phyloP scores from a whole-genome alignment of 2,888 invertebrate genomes.

The Morpho achilles region DNA sequence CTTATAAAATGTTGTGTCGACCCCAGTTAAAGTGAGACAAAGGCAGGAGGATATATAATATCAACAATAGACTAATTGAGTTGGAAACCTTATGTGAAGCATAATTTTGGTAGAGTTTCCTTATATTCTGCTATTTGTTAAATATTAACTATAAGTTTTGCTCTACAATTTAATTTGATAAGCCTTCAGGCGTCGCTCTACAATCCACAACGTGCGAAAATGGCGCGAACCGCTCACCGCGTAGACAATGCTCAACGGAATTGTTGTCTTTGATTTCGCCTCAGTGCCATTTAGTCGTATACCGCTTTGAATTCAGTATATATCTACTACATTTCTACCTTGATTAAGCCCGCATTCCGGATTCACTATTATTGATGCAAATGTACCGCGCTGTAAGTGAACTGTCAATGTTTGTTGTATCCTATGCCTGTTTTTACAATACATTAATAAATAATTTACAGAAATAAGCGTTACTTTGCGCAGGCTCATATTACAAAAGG shows the following conservation, averaged over 20 bases:
- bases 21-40: no score
- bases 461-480: no score
- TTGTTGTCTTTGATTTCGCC: slow-evolving; percentile 71
- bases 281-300: slow-evolving; percentile 23
- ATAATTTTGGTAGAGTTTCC: no score
- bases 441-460: no score
- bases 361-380: slow-evolving; percentile 11
- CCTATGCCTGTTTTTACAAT: background rate
- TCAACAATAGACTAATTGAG: no score
- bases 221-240: slow-evolving; percentile 64
- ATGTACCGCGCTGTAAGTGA: slow-evolving; percentile 4
- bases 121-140: no score
- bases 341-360: slow-evolving; percentile 21
- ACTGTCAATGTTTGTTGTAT: slow-evolving; percentile 4
- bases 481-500: no score
- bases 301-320: slow-evolving; percentile 18
- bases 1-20: no score
- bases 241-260: slow-evolving; percentile 61
- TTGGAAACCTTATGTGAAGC: no score
- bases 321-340: slow-evolving; percentile 14
- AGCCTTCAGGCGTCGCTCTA: slow-evolving; percentile 42
- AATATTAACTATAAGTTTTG: no score
- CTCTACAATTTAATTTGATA: slow-evolving; percentile 58
- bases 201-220: slow-evolving; percentile 70
- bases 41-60: no score